phyloP scores from a whole-genome alignment of 92 coral and sea anemone genomes.

The Phenganax stokvisi region DNA sequence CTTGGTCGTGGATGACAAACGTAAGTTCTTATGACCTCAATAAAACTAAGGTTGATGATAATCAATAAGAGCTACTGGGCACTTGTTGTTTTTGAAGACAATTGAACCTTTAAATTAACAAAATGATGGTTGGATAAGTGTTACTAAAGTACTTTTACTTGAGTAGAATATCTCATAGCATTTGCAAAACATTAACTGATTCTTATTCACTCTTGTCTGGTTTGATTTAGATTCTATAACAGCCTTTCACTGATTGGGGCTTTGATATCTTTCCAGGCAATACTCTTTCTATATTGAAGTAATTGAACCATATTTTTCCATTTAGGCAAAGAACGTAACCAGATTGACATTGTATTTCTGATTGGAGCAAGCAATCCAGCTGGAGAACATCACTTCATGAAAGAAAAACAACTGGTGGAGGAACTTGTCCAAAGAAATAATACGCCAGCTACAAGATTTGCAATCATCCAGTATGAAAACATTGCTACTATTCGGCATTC shows the following conservation, averaged over 20 bases:
- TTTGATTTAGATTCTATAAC: too few relatives aligned
- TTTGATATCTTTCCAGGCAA: not conserved
- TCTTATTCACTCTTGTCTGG: too few relatives aligned
- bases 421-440: conserved; percentile 38
- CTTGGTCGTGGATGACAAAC: not conserved
- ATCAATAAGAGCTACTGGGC: not conserved
- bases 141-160: too few relatives aligned
- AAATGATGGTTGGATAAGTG: too few relatives aligned
- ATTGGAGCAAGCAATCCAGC: conserved; percentile 41
- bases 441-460: conserved; percentile 33
- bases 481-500: conserved; percentile 39
- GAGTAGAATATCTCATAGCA: too few relatives aligned
- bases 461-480: conserved; percentile 42
- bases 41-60: not conserved
- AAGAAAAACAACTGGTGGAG: conserved; percentile 29
- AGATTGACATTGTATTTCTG: conserved; percentile 40
- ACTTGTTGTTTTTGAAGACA: not conserved
- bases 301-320: not conserved
- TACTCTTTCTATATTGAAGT: not conserved
- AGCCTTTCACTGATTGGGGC: not conserved
- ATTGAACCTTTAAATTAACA: not conserved
- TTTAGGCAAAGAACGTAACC: conserved; percentile 32
- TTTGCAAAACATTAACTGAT: too few relatives aligned
- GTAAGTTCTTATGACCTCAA: conserved; percentile 8
- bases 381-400: conserved; percentile 30